Base-by-base conservation (phyloP, 2,888 invertebrate genomes). In the Drosophila vallismaia region DNA sequence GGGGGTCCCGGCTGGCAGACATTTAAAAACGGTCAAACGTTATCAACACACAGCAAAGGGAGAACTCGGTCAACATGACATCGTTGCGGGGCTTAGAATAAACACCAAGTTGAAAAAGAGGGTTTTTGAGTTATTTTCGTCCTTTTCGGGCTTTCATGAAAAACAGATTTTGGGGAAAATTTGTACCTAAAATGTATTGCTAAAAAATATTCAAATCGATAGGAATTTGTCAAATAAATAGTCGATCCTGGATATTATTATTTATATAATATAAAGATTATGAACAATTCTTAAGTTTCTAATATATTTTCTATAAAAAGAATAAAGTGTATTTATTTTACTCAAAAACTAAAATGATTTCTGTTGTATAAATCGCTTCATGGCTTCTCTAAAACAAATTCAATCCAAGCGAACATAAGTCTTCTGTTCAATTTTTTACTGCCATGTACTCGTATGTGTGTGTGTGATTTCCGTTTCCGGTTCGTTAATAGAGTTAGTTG, bases 401-500 rank as follows among this genome's bases (percentile, higher is more conserved):
- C 28, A 28, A 28, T 28, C 28, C 28, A 28, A 28, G 33, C 33
- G 63, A 80, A 76, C 72, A 77, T 71, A 71, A 74, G 79, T 62
- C 68, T 46, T 64, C 59, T 10, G 24, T 24, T 19, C 36, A 46
- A 52, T 36, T 31, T 42, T 33, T 46, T 50, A 48, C 50, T 44
- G 19, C 26, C 42, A 40, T 19, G 44, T 42, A 19, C 19, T 1
- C 19, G 50, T 28, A 28, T 48, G 46, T 38, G 28, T 42, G 46
- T 33, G 33, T 53, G 57, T 68, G 74, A 75, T 76, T 83, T 87
- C 80, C 86, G 86, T 83, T 85, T 89, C 85, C 88, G 89, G 77
- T 88, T 88, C 79, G 89, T 87, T 89, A 89, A 89, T 89, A 85
- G 88, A 89, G 89, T 89, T 89, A 89, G 89, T 89, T 86, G 86